Evolutionary conservation across 2,888 invertebrate genomes (phyloP), one percentile per base, ranked within the genome.

Genomic region (Nymphalis c-album): DNA sequence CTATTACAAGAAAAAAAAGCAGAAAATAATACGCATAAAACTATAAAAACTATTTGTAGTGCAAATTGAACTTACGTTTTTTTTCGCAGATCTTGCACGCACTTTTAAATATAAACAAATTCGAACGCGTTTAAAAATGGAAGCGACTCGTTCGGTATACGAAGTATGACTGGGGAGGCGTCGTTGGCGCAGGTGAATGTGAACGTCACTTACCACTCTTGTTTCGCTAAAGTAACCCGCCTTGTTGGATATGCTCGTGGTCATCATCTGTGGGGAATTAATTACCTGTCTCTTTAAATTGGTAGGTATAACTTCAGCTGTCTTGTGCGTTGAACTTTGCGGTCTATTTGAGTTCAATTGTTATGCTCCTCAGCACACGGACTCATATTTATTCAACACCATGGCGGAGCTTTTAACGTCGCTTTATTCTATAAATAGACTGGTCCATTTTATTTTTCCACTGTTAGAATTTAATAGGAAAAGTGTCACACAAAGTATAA

Each of bases 291-390:
- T 88, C 69, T 76, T 82, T 65, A 81, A 90, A 80, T 85, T 78
- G 75, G 81, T 82, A 81, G 88, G 83, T 85, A 81, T 84, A 85
- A 40, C 55, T 55, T 55, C 53, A 55, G 53, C 53, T 55, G 53
- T 55, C 60, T 66, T 90, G 90, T 86, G 85, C 91, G 80, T 86
- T 91, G 91, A 91, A 91, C 91, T 90, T 90, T 86, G 83, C 83
- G 81, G 83, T 80, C 81, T 82, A 83, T 85, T 85, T 87, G 81
- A 86, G 84, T 82, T 74, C 77, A 71, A 84, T 87, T 88, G 85
- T 84, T 77, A 85, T 85, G 79, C 85, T 68, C 73, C 73, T 73
- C 81, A 73, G 75, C 79, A 74, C 63, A 65, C 78, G 76, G 78
- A 76, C 72, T 77, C 84, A 85, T 87, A 82, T 83, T 84, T 83